Conservation (phyloP, 2,888 invertebrate species). For the Lithophane ornitopus region DNA sequence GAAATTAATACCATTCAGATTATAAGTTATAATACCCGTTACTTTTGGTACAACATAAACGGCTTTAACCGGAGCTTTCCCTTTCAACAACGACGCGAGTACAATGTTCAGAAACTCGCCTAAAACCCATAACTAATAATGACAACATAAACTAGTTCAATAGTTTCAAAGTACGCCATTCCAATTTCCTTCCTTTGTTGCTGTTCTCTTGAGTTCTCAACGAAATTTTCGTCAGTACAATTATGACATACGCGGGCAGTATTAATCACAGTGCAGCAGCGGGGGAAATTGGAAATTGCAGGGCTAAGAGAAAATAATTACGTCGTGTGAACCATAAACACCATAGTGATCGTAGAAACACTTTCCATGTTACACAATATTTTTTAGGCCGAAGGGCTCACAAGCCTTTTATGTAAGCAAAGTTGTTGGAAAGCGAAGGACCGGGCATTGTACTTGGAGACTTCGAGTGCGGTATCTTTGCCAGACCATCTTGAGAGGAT, state of each 20-base stretch:
- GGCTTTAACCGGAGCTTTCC: conserved; percentile 49
- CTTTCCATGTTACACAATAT: conserved; percentile 68
- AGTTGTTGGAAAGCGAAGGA: conserved; percentile 59
- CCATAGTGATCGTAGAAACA: conserved; percentile 52
- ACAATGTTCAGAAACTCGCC: conserved; percentile 52
- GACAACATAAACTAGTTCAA: conserved; percentile 56
- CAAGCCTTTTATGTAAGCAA: conserved; percentile 54
- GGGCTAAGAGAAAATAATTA: conserved; percentile 55
- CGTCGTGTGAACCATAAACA: conserved; percentile 54
- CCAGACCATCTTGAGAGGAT: conserved; percentile 46
- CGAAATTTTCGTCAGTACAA: conserved; percentile 41
- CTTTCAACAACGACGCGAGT: conserved; percentile 40
- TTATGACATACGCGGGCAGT: conserved; percentile 45
- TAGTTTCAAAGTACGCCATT: conserved; percentile 42
- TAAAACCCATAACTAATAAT: conserved; percentile 58
- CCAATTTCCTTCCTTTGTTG: conserved; percentile 60
- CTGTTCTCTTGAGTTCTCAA: conserved; percentile 33
- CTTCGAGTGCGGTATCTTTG: conserved; percentile 47
- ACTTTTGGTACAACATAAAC: conserved; percentile 37
- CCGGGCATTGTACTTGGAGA: conserved; percentile 33
- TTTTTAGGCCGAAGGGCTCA: conserved; percentile 62
- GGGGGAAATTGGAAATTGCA: conserved; percentile 50
- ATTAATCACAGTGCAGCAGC: conserved; percentile 41
- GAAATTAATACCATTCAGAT: conserved; percentile 52
- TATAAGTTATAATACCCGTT: conserved; percentile 41